These are phyloP conservation scores for Meloe dianella DNA, from an alignment of 2,888 invertebrate species.

Conservation along the genomic window DNA sequence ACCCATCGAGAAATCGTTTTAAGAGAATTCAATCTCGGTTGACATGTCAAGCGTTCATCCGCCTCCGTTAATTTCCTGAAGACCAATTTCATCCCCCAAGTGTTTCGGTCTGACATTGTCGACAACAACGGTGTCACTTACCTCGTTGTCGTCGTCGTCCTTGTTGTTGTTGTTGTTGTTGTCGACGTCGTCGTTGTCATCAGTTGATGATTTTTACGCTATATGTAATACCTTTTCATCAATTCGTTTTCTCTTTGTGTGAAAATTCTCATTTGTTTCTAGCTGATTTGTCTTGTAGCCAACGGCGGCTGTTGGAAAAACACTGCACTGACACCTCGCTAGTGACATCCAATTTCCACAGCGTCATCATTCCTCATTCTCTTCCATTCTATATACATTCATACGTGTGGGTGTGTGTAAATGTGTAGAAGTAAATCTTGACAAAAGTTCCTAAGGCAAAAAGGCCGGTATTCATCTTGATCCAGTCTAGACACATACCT, in stretches of 20 bases:
- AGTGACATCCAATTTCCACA: conserved; percentile 62
- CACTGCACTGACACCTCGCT: conserved; percentile 60
- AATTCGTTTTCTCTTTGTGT: conserved; percentile 42
- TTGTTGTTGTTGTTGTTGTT: neutral
- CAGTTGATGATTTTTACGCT: neutral
- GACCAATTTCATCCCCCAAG: conserved; percentile 8
- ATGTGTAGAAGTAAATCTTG: neutral
- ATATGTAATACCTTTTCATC: conserved; percentile 41
- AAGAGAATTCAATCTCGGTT: neutral
- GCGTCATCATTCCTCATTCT: conserved; percentile 55
- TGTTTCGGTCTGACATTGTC: neutral
- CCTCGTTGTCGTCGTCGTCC: neutral
- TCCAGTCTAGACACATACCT: neutral
- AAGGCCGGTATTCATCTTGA: neutral
- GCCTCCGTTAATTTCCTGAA: conserved; percentile 17
- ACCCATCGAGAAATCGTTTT: neutral
- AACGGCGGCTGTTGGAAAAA: conserved; percentile 57
- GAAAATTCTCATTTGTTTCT: conserved; percentile 55
- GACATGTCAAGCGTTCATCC: conserved; percentile 1
- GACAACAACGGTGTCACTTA: neutral
- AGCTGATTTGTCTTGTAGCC: conserved; percentile 58
- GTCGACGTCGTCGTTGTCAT: neutral
- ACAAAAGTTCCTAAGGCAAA: conserved; percentile 1
- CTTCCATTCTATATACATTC: neutral
- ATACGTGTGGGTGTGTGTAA: too few species aligned